phyloP scores from a whole-genome alignment of 2,113 vertebrate genomes.

The Phaethornis superciliosus region DNA sequence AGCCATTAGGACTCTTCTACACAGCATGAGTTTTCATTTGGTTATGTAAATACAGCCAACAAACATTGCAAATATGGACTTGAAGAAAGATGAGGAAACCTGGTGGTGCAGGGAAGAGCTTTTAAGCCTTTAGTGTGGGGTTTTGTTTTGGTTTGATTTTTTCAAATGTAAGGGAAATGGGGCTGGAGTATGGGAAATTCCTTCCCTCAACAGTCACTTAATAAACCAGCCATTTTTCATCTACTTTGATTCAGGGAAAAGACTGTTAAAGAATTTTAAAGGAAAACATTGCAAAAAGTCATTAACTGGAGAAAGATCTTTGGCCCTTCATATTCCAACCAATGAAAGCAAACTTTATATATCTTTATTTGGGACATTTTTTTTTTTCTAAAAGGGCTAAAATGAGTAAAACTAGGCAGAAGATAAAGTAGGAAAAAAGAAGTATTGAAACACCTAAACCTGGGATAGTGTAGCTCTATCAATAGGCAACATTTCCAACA shows the following conservation, averaged over 20 bases:
- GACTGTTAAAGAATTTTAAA: slow-evolving; percentile 26
- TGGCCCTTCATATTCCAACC: slow-evolving; percentile 8
- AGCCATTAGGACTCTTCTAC: neutral
- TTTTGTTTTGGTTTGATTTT: neutral
- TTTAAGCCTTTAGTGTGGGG: neutral
- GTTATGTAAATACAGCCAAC: neutral
- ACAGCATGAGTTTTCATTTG: neutral
- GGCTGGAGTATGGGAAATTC: slow-evolving; percentile 49
- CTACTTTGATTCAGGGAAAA: neutral
- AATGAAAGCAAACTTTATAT: neutral
- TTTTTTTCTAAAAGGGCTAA: slow-evolving; percentile 47
- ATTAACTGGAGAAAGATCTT: slow-evolving; percentile 54
- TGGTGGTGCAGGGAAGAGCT: neutral
- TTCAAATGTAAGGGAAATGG: slow-evolving; percentile 20
- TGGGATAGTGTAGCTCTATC: neutral
- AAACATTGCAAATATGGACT: neutral
- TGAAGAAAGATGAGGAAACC: neutral
- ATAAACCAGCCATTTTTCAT: slow-evolving; percentile 34
- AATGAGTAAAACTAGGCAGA: neutral
- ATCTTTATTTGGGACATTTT: slow-evolving; percentile 1
- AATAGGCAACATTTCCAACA: slow-evolving; percentile 28
- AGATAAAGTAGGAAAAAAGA: slow-evolving; percentile 36
- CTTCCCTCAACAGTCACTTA: slow-evolving; percentile 23
- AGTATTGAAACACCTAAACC: neutral
- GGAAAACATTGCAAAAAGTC: slow-evolving; percentile 35